Percentiles rank a stretch among this genome's conserved stretches.
These are phyloP conservation scores for Xylocampa areola DNA, from an alignment of 2,888 invertebrate species.

Conservation along the genomic window DNA sequence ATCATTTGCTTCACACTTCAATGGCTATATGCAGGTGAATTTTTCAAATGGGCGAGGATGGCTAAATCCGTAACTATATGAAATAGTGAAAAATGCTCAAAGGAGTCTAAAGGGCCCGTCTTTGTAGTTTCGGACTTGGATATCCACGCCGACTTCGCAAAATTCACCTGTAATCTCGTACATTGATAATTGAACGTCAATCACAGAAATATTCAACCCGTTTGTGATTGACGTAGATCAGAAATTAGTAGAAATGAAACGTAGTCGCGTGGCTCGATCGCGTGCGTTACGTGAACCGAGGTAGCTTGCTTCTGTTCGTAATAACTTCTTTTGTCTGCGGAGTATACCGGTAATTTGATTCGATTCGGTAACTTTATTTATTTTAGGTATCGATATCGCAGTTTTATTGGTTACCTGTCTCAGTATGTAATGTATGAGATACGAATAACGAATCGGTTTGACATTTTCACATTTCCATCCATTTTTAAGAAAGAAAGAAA, in stretches of 20 bases:
- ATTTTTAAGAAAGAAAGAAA: too few relatives aligned
- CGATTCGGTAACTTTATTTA: slow-evolving; percentile 18
- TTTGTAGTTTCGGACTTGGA: slow-evolving; percentile 7
- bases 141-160: not conserved
- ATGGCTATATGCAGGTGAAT: too few relatives aligned
- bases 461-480: too few relatives aligned
- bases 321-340: slow-evolving; percentile 35
- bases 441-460: too few relatives aligned
- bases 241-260: slow-evolving; percentile 26
- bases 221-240: slow-evolving; percentile 34
- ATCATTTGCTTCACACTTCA: slow-evolving; percentile 32
- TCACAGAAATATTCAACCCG: slow-evolving; percentile 45
- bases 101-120: too few relatives aligned
- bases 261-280: slow-evolving; percentile 51
- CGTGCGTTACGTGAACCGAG: slow-evolving; percentile 63
- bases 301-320: slow-evolving; percentile 29
- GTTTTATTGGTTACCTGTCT: slow-evolving; percentile 10
- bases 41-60: too few relatives aligned
- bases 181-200: slow-evolving; percentile 43
- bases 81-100: too few relatives aligned
- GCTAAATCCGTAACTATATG: too few relatives aligned
- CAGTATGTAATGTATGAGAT: too few relatives aligned
- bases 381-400: slow-evolving; percentile 2
- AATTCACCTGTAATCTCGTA: not conserved
- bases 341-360: slow-evolving; percentile 33